A percentile compares a stretch with the other conserved stretches of the same genome.
Evolutionary conservation across 2,888 invertebrate genomes (phyloP).

Genomic region (Melanargia galathea): DNA sequence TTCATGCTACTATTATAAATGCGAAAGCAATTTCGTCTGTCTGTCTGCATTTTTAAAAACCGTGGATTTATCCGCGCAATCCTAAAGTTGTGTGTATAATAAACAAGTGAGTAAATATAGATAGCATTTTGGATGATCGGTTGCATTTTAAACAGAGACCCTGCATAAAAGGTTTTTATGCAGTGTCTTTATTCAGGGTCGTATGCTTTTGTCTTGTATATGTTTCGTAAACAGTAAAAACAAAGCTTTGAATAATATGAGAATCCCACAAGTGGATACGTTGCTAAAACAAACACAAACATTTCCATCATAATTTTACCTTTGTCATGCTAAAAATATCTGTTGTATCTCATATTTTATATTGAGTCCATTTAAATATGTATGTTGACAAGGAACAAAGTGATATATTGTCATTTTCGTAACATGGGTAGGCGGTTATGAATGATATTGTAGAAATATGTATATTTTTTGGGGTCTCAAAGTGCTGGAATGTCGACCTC

Average conservation of each 20-base stretch:
- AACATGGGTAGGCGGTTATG: constrained; percentile 9
- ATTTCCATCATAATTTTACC: constrained; percentile 1
- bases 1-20: too few species aligned
- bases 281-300: constrained; percentile 10
- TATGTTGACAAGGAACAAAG: constrained; percentile 16
- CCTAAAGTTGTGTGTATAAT: too few species aligned
- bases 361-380: constrained; percentile 19
- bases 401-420: neutral
- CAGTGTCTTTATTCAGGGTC: neutral
- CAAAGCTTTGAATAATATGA: constrained; percentile 7
- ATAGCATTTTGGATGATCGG: too few species aligned
- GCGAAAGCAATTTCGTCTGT: too few species aligned
- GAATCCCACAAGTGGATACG: neutral
- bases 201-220: too few species aligned
- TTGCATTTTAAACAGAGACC: too few species aligned
- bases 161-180: too few species aligned
- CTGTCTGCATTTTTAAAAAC: too few species aligned
- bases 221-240: neutral
- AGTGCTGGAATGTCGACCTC: too few species aligned
- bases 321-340: neutral
- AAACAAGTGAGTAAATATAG: too few species aligned
- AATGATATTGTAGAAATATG: constrained; percentile 10
- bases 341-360: constrained; percentile 8
- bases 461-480: neutral
- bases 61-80: too few species aligned